Evolutionary conservation across 2,888 invertebrate genomes (phyloP), one percentile per base, ranked within the genome.

Genomic region (Pegoplata infirma): DNA sequence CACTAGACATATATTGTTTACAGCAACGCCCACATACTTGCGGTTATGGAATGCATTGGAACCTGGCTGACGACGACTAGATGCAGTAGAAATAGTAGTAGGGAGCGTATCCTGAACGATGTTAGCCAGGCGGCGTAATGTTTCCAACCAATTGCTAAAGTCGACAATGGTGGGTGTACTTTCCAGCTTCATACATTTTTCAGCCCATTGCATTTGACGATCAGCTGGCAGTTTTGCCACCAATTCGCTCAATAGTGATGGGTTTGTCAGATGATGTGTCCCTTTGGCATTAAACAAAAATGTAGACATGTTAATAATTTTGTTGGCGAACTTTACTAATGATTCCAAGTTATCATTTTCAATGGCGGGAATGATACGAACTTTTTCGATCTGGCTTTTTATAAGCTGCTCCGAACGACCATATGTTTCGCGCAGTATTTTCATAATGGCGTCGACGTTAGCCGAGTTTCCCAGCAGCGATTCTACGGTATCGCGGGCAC

Each of bases 161-260:
- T 59, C 64, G 3, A 32, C 2, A 5, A 67, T 16, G 10, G 25
- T 49, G 4, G 32, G 10, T 1, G 67, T n/a, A n/a, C 1, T 5
- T n/a, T 0, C 23, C 36, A 1, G 51, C 3, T n/a, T 14, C n/a
- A 25, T 49, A 12, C 25, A 56, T 66, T 53, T 71, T 21, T 71
- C 76, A 12, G 63, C 56, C 76, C 76, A 76, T 17, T 71, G 59
- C 61, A 76, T 59, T 19, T 66, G 66, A 10, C 36, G 51, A 1
- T 56, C 10, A 1, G 23, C 5, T 5, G 66, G 71, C 19, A 72
- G 32, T 16, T 77, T 72, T 6, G 56, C 28, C 23, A 72, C 36
- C 14, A 72, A 36, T 55, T 73, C 72, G 14, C 63, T 73, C 0
- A 72, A 23, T n/a, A 78, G 49, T 12, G 68, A 47, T 3, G 67